Evolutionary conservation across 2,113 vertebrate genomes (phyloP).

Genomic region (Nanger granti): DNA sequence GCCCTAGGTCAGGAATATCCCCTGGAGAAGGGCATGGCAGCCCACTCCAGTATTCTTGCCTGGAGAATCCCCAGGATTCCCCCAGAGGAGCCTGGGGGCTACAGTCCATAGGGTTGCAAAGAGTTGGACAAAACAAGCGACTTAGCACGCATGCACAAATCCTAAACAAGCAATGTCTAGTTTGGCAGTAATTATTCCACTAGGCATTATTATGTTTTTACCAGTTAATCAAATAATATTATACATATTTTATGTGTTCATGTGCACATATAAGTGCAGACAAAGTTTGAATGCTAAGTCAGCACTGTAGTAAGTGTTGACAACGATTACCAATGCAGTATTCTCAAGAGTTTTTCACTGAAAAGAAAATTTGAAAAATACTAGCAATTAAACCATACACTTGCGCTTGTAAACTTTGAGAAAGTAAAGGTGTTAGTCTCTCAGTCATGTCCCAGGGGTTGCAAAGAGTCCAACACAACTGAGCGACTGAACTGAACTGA

Average conservation of each 20-base stretch:
- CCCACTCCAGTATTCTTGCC: neutral
- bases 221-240: neutral
- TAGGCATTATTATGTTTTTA: neutral
- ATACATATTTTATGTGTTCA: neutral
- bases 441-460: neutral
- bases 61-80: neutral
- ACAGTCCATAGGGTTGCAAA: neutral
- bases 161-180: neutral
- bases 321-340: neutral
- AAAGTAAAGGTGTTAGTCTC: neutral
- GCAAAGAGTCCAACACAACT: neutral
- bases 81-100: neutral
- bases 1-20: neutral
- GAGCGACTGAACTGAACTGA: neutral
- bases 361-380: constrained; percentile 41
- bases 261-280: neutral
- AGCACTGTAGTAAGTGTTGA: neutral
- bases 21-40: neutral
- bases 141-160: neutral
- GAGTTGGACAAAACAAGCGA: accelerated
- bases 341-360: neutral
- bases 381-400: constrained; percentile 49
- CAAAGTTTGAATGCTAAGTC: neutral
- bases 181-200: neutral
- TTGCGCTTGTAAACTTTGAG: constrained; percentile 17